These are phyloP conservation scores for Escarpia spicata DNA, from an alignment of 2,888 invertebrate genomes.

Conservation along the genomic window DNA sequence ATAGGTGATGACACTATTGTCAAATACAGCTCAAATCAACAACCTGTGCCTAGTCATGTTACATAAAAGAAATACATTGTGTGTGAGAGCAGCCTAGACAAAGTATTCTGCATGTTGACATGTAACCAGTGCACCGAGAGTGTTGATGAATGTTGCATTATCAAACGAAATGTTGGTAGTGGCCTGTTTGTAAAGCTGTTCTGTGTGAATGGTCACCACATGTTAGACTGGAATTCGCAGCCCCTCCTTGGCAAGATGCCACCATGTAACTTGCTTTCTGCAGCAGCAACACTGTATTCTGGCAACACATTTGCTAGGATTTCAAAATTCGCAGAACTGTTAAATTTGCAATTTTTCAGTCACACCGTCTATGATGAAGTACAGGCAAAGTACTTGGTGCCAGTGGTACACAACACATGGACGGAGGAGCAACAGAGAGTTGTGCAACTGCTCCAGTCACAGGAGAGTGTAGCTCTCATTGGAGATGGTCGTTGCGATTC, in stretches of 20 bases:
- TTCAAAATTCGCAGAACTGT: background rate
- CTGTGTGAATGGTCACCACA: conserved; percentile 17
- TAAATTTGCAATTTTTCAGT: background rate
- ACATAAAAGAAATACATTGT: conserved; percentile 8
- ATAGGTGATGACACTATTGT: background rate
- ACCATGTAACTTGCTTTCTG: conserved; percentile 18
- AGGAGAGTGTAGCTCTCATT: conserved; percentile 3
- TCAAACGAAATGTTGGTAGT: conserved; percentile 19
- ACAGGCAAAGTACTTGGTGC: conserved; percentile 17
- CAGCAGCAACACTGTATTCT: conserved; percentile 21
- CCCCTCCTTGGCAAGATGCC: conserved; percentile 22
- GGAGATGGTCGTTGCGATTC: conserved; percentile 21
- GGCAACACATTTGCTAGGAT: conserved; percentile 18
- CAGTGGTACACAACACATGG: background rate
- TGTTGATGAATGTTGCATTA: background rate
- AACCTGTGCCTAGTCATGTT: background rate
- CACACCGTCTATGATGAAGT: conserved; percentile 17
- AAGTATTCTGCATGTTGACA: background rate
- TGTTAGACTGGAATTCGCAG: conserved; percentile 18
- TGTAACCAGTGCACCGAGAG: background rate
- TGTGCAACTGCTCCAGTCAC: background rate
- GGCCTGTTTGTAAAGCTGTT: conserved; percentile 8
- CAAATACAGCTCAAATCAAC: background rate
- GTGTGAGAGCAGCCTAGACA: conserved; percentile 18
- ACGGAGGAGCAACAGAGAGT: background rate